These are phyloP conservation scores for Stenotaenia linearis DNA, from an alignment of 2,888 invertebrate species.

Conservation along the genomic window DNA sequence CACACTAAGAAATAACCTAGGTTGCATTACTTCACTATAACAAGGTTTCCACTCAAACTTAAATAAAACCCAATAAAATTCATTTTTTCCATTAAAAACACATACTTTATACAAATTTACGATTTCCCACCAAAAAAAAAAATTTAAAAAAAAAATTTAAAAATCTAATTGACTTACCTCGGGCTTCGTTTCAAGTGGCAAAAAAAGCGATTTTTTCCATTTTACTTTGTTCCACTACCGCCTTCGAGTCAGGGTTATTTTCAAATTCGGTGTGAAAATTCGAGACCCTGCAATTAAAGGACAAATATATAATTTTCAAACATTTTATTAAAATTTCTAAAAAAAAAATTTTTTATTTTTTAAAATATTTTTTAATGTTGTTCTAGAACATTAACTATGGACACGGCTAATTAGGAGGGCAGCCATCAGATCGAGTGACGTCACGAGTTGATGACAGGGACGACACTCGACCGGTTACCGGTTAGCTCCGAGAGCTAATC, in stretches of 20 bases:
- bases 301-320: background rate
- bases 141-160: background rate
- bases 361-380: background rate
- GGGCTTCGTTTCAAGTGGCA: background rate
- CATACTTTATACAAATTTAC: too few species aligned
- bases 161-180: background rate
- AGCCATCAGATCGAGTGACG: slow-evolving; percentile 9
- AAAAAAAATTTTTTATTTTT: background rate
- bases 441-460: background rate
- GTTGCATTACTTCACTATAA: too few species aligned
- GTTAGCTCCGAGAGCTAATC: background rate
- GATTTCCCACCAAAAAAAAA: too few species aligned
- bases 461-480: background rate
- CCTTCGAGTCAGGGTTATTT: background rate
- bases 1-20: too few species aligned
- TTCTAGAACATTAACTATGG: background rate
- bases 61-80: too few species aligned
- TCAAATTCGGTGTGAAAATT: background rate
- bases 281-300: background rate
- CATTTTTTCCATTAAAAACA: too few species aligned
- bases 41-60: too few species aligned
- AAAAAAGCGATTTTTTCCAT: background rate
- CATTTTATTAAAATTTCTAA: background rate
- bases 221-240: background rate
- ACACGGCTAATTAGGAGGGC: slow-evolving; percentile 13